Conservation (phyloP, 2,797 vertebrate species). For the Sphaeramia orbicularis region DNA sequence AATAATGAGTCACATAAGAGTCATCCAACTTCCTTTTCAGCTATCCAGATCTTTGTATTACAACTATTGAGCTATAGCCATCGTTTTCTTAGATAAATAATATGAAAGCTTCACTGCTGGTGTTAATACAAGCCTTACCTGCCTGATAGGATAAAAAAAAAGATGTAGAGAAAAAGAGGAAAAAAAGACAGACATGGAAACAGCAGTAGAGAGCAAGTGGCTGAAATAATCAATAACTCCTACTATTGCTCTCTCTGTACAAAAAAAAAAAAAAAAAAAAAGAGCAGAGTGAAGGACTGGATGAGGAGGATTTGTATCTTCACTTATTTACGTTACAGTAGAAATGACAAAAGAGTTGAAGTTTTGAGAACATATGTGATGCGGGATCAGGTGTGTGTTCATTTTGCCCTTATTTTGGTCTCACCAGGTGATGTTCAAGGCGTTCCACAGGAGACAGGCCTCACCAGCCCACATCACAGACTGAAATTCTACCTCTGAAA, state of each 20-base stretch:
- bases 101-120: conserved; percentile 29
- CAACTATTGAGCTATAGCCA: conserved; percentile 38
- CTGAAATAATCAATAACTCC: conserved; percentile 55
- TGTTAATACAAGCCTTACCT: conserved; percentile 42
- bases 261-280: neutral
- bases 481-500: no score
- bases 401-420: conserved; percentile 11
- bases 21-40: no score
- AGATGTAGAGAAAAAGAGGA: conserved; percentile 6
- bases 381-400: conserved; percentile 3
- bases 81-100: conserved; percentile 46
- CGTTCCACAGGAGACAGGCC: conserved; percentile 1
- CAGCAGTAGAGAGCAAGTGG: conserved; percentile 25
- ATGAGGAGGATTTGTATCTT: neutral
- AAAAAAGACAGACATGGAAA: conserved; percentile 19
- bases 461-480: conserved; percentile 7
- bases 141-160: conserved; percentile 33
- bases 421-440: conserved; percentile 3
- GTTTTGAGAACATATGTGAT: no score
- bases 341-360: no score
- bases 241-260: conserved; percentile 1
- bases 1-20: no score
- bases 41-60: conserved; percentile 6
- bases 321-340: neutral
- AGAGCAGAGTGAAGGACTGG: neutral